Base-by-base conservation (phyloP, 2,797 vertebrate species). In the Ptychobarbus kaznakovi region DNA sequence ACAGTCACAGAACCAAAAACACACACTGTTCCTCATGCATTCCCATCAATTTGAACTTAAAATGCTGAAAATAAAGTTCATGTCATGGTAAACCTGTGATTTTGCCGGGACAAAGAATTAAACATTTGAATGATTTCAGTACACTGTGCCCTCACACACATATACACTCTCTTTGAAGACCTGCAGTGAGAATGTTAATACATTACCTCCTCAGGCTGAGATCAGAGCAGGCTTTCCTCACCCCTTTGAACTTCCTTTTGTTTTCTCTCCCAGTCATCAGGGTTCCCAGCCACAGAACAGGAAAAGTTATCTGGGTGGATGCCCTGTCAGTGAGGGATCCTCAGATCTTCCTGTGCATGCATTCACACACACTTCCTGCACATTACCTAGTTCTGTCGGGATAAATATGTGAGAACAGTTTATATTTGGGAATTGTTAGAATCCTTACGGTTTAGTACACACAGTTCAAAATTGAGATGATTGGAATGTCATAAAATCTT, bases 121-220 rank as follows among this genome's bases (percentile, higher is more conserved):
- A 80, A 25, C 16, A 77, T 75, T 25, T 77, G 28, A 81, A 63
- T 76, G 70, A 35, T 66, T 83, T 89, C 81, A 84, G 65, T 20
- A 76, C 53, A 51, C 12, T 15, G 4, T 72, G 46, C 51, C 25
- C 51, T 32, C 58, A 86, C 68, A 79, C 44, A 46, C 76, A 61
- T 25, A 38, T 70, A 87, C n/a, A 44, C 83, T 58, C 66, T 86
- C 90, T 92, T 91, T 89, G 89, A 93, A 89, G 83, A 91, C 88
- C 89, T 66, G 87, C 87, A 83, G 92, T 85, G 84, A 90, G 91
- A 93, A 93, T 92, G 88, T 90, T 94, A 94, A 94, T 94, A 90
- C 89, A 90, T 90, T 91, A 90, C 89, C 91, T 91, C 90, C 89
- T 84, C 90, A 91, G 88, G 80, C 90, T 90, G 90, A 93, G 92